A percentile compares a stretch with the other conserved stretches of the same genome.
Evolutionary conservation across 2,113 vertebrate species (phyloP).

Genomic region (Gallinago media): DNA sequence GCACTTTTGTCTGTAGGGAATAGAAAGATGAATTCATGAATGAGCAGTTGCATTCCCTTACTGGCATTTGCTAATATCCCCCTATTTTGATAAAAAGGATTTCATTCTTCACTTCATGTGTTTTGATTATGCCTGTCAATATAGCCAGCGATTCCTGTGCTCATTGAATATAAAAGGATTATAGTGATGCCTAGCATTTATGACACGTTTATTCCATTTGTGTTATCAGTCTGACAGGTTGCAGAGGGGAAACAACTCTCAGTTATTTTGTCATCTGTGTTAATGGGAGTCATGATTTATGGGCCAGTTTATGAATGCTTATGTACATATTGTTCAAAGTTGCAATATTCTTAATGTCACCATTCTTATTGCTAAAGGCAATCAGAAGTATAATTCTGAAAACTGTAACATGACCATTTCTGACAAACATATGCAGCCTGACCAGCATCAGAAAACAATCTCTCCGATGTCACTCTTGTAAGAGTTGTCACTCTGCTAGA

Average conservation of each 20-base stretch:
- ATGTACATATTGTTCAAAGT: neutral
- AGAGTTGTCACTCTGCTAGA: neutral
- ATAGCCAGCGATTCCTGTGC: neutral
- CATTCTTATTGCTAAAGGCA: neutral
- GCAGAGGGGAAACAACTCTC: neutral
- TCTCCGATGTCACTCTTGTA: neutral
- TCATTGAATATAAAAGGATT: neutral
- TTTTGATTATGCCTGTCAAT: neutral
- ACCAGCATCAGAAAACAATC: neutral
- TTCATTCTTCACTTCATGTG: neutral
- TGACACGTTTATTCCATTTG: neutral
- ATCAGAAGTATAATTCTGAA: neutral
- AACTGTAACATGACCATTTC: neutral
- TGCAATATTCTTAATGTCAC: neutral
- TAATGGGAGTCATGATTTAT: neutral
- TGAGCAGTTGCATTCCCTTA: neutral
- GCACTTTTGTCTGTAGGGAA: neutral
- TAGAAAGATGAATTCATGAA: neutral
- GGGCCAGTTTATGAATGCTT: neutral
- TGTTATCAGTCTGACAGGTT: neutral
- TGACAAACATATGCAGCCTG: neutral
- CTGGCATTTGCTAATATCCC: neutral
- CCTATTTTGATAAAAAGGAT: neutral
- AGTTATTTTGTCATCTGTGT: neutral
- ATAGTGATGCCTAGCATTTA: neutral